Evolutionary conservation across 23 tunicate genomes (phyloP).

Genomic region (Ciona savignyi): DNA sequence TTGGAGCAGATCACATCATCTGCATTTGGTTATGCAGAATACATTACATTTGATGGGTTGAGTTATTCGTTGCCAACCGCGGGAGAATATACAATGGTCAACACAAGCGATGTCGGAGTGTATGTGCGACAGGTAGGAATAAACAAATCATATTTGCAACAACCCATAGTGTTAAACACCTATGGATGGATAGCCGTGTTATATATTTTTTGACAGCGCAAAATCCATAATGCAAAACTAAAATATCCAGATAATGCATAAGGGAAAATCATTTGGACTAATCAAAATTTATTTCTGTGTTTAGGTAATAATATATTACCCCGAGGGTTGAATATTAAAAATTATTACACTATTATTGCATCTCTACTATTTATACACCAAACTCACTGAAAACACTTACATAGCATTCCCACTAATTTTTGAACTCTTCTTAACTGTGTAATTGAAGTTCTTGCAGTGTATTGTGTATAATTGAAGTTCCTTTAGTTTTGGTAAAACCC

Average conservation of each 20-base stretch:
- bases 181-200: no score
- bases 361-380: not conserved
- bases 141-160: not conserved
- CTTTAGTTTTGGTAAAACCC: no score
- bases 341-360: not conserved
- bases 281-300: not conserved
- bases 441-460: no score
- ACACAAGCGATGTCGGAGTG: constrained; percentile 3
- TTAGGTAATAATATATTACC: no score
- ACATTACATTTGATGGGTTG: constrained; percentile 21
- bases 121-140: constrained; percentile 23
- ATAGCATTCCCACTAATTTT: not conserved
- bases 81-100: constrained; percentile 15
- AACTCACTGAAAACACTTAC: not conserved
- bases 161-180: not conserved
- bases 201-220: no score
- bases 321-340: no score
- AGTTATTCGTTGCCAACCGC: constrained; percentile 10
- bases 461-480: no score
- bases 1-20: constrained; percentile 27
- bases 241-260: no score
- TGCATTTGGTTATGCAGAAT: constrained; percentile 23
- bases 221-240: no score
- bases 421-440: no score
- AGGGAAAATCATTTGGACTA: not conserved